These are phyloP conservation scores for Nylanderia fulva DNA, from an alignment of 1,140 invertebrate species.

Conservation along the genomic window DNA sequence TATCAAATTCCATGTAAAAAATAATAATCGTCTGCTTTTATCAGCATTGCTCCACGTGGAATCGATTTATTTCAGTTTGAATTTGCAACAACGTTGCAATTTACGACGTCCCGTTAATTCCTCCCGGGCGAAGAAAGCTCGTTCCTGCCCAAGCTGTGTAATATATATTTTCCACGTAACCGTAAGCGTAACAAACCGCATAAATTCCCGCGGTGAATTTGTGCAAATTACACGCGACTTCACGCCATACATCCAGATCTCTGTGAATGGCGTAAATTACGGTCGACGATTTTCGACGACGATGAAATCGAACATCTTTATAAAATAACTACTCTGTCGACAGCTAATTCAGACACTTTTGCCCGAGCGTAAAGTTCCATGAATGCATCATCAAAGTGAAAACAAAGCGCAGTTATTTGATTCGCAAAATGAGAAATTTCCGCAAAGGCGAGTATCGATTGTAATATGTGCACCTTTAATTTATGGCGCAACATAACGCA, in stretches of 20 bases:
- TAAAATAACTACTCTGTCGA: neutral
- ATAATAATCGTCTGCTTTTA: neutral
- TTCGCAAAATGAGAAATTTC: slow-evolving; percentile 66
- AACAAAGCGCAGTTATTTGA: slow-evolving; percentile 20
- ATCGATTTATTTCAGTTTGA: slow-evolving; percentile 7
- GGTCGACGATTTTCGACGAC: neutral
- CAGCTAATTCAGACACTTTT: neutral
- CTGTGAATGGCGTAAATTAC: slow-evolving; percentile 17
- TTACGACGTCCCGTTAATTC: slow-evolving; percentile 22
- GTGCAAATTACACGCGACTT: slow-evolving; percentile 24
- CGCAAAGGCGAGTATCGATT: slow-evolving; percentile 62
- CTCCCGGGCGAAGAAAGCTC: slow-evolving; percentile 24
- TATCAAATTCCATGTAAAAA: neutral
- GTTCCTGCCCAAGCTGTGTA: neutral
- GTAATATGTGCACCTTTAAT: slow-evolving; percentile 19
- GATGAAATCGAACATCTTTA: slow-evolving; percentile 8
- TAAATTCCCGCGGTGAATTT: slow-evolving; percentile 33
- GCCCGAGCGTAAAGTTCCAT: neutral
- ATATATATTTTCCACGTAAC: slow-evolving; percentile 21
- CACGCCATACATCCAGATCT: neutral
- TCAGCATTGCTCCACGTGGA: neutral
- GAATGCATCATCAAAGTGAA: neutral
- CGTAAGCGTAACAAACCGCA: neutral
- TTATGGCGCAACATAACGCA: slow-evolving; percentile 13
- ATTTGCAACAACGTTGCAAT: neutral